Evolutionary conservation across 2,113 vertebrate genomes (phyloP).

Genomic region (Calyptomena viridis): DNA sequence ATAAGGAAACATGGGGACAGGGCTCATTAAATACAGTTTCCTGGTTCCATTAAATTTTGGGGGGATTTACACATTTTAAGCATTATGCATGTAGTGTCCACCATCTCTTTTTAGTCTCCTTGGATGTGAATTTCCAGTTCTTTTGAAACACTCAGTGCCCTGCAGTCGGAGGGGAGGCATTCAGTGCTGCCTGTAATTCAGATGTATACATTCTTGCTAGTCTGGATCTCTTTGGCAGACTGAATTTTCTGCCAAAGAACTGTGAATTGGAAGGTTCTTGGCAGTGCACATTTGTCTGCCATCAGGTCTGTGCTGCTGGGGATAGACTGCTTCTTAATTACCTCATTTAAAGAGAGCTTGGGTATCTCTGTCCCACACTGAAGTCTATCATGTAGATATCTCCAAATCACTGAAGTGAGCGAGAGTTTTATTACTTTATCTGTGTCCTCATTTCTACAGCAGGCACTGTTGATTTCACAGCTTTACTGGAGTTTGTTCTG

Average conservation of each 20-base stretch:
- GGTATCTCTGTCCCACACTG: neutral
- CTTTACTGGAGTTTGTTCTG: neutral
- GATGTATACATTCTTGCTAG: neutral
- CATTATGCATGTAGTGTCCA: neutral
- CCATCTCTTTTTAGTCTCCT: neutral
- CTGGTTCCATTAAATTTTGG: neutral
- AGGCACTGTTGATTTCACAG: neutral
- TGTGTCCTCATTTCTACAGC: neutral
- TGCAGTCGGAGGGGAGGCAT: neutral
- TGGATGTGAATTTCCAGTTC: neutral
- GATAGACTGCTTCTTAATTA: conserved; percentile 15
- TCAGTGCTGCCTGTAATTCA: neutral
- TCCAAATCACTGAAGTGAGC: neutral
- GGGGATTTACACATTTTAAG: neutral
- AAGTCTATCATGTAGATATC: neutral
- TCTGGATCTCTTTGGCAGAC: neutral
- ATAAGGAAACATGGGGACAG: neutral
- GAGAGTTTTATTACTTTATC: neutral
- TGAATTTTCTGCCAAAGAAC: neutral
- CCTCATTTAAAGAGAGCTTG: neutral
- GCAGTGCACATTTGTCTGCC: neutral
- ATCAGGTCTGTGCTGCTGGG: conserved; percentile 33
- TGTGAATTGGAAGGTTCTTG: neutral
- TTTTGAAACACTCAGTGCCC: neutral
- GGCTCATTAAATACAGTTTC: neutral